Evolutionary conservation across 2,888 invertebrate genomes (phyloP).

Genomic region (Drosophila putrida): DNA sequence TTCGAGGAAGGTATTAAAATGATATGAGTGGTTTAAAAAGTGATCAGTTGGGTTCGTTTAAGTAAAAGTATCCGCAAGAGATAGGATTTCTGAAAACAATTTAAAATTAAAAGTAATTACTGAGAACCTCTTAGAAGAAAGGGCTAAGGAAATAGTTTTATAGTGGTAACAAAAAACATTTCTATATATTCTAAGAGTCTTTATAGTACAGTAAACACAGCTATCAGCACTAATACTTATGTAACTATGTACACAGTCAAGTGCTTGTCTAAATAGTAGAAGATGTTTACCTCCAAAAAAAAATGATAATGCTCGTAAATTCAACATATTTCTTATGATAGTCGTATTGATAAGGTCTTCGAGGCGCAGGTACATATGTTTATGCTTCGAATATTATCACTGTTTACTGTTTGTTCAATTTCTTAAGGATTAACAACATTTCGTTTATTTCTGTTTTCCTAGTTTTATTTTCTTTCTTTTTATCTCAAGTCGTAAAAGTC

Average conservation of each 20-base stretch:
- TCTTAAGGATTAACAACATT: constrained; percentile 25
- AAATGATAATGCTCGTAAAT: not conserved
- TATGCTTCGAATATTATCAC: not conserved
- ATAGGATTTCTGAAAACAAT: no score
- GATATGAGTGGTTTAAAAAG: not conserved
- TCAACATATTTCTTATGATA: constrained; percentile 2
- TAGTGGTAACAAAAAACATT: not conserved
- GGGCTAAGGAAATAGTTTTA: no score
- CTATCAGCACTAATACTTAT: constrained; percentile 8
- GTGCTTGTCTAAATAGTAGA: constrained; percentile 32
- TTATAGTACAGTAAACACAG: not conserved
- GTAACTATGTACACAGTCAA: constrained; percentile 9
- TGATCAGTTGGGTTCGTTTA: not conserved
- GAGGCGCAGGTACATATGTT: not conserved
- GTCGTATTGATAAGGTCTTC: constrained; percentile 31
- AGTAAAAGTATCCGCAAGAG: not conserved
- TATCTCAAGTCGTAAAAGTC: constrained; percentile 9
- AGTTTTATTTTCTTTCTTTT: not conserved
- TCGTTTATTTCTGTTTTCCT: not conserved
- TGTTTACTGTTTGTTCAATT: constrained; percentile 1
- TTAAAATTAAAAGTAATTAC: no score
- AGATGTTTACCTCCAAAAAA: constrained; percentile 31
- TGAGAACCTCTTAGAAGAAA: no score
- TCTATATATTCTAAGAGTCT: not conserved
- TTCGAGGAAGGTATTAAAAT: not conserved